These are phyloP conservation scores for Thalassarche chlororhynchos DNA, from an alignment of 2,113 vertebrate species.

Conservation along the genomic window DNA sequence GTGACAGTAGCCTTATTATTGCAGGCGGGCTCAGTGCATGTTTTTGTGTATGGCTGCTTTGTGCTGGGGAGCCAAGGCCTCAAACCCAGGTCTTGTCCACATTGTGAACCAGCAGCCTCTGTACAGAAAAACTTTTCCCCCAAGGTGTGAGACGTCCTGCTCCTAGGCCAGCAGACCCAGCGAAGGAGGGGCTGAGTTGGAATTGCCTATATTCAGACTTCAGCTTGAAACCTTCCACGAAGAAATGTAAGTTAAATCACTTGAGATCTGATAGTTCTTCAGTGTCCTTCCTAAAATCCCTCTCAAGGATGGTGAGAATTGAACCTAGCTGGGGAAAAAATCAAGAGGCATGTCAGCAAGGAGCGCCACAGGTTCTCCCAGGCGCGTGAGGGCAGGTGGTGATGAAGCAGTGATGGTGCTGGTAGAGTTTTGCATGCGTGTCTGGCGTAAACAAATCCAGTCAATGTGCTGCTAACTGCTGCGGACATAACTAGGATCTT, in stretches of 20 bases:
- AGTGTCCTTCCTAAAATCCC: not conserved
- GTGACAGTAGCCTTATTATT: not conserved
- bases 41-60: not conserved
- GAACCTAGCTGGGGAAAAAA: not conserved
- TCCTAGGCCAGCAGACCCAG: not conserved
- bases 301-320: not conserved
- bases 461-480: not conserved
- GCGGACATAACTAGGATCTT: not conserved
- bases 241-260: slow-evolving; percentile 2
- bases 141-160: not conserved
- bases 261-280: not conserved
- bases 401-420: not conserved
- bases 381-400: not conserved
- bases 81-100: not conserved
- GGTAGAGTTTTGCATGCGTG: not conserved
- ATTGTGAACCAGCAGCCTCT: not conserved
- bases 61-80: not conserved
- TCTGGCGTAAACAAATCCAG: not conserved
- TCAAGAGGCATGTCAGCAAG: not conserved
- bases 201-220: not conserved
- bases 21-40: not conserved
- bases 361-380: not conserved
- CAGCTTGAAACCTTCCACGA: not conserved
- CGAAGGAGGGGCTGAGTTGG: not conserved
- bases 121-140: not conserved